Conservation (phyloP, 1,140 invertebrate genomes). For the Acromyrmex charruanus region DNA sequence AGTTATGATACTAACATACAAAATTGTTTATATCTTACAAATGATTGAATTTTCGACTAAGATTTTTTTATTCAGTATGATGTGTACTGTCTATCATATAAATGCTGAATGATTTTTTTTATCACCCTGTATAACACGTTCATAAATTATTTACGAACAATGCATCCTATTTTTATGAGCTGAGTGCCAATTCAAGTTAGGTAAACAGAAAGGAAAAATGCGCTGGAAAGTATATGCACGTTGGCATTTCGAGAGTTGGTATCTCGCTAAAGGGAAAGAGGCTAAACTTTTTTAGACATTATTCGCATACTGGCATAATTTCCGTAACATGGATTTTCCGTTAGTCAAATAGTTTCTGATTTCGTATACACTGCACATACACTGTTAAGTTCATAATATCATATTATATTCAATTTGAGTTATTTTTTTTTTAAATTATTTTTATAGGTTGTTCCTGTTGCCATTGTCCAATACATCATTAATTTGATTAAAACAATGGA, state of each 20-base stretch:
- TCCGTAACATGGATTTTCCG: background rate
- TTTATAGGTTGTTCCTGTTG: no score
- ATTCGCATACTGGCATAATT: conserved; percentile 10
- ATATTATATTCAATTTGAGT: no score
- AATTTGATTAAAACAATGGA: no score
- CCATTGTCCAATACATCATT: no score
- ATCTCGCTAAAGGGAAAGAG: conserved; percentile 24
- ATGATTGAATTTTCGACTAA: no score
- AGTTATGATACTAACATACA: no score
- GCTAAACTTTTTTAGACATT: conserved; percentile 39
- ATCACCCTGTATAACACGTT: background rate
- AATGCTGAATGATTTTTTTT: no score
- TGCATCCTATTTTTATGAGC: conserved; percentile 42
- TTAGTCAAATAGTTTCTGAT: background rate
- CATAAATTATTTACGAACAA: conserved; percentile 6
- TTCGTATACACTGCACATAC: background rate
- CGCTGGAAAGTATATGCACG: conserved; percentile 5
- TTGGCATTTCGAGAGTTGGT: background rate
- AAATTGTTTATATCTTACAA: no score
- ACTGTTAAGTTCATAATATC: no score
- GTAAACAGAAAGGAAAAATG: conserved; percentile 39
- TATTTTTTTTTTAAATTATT: no score
- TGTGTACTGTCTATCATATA: no score
- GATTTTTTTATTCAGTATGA: no score
- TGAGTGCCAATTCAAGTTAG: conserved; percentile 1